Conservation (phyloP, 1,140 invertebrate genomes). For the Venturia canescens region DNA sequence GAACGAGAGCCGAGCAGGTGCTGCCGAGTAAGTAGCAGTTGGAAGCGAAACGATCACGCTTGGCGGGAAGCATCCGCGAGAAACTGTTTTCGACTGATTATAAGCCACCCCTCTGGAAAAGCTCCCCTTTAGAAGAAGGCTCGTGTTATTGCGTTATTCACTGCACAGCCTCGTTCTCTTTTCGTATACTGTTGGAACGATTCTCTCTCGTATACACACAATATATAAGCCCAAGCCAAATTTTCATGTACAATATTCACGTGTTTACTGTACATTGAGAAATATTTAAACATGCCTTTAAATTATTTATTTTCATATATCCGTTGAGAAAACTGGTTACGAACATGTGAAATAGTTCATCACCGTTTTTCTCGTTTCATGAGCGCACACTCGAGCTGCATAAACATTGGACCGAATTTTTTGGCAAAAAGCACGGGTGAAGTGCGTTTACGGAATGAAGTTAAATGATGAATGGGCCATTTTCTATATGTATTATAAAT, state of each 20-base stretch:
- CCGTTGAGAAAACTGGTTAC: not conserved
- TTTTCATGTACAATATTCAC: too few species aligned
- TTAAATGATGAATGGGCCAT: not conserved
- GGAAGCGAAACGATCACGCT: conserved; percentile 1
- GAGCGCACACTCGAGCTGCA: not conserved
- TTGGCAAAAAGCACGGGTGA: not conserved
- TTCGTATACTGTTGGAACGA: not conserved
- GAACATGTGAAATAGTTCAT: not conserved
- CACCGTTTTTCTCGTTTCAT: conserved; percentile 21
- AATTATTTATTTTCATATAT: not conserved
- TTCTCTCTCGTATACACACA: too few species aligned
- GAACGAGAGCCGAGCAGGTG: not conserved
- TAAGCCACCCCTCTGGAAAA: not conserved
- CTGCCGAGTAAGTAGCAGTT: not conserved
- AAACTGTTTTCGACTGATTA: conserved; percentile 9
- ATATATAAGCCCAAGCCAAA: too few species aligned
- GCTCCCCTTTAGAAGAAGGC: not conserved
- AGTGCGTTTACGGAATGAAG: not conserved
- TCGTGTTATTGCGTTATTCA: not conserved
- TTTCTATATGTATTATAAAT: not conserved
- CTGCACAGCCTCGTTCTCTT: not conserved
- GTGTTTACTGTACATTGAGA: not conserved
- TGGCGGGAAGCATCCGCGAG: conserved; percentile 2
- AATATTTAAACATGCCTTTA: not conserved
- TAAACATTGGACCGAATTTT: conserved; percentile 5